These are phyloP conservation scores for Porites rus DNA, from an alignment of 92 coral and sea anemone genomes.

Conservation along the genomic window DNA sequence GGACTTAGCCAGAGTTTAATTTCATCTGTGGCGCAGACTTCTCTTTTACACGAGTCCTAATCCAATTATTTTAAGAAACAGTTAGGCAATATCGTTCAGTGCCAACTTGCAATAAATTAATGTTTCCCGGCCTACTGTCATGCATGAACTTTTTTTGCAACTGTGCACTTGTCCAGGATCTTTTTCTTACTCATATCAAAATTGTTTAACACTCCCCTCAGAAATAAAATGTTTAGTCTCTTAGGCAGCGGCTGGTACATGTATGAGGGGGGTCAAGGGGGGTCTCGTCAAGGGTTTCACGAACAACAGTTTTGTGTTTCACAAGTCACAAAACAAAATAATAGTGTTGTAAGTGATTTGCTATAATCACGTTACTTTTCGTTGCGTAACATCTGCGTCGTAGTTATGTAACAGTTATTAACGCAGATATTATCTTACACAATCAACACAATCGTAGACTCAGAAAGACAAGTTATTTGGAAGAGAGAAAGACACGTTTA, in stretches of 20 bases:
- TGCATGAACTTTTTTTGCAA: slow-evolving; percentile 8
- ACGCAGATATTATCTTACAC: no score
- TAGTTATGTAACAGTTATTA: no score
- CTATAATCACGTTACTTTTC: no score
- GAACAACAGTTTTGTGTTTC: neutral
- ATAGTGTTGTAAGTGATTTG: no score
- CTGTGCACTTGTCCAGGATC: slow-evolving; percentile 12
- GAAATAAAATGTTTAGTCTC: slow-evolving; percentile 4
- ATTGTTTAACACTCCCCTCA: slow-evolving; percentile 5
- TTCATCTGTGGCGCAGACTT: slow-evolving; percentile 16
- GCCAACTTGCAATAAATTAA: slow-evolving; percentile 18
- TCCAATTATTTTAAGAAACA: slow-evolving; percentile 7
- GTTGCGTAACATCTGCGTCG: no score
- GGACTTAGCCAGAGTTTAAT: slow-evolving; percentile 15
- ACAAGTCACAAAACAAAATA: neutral
- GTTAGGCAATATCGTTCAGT: neutral
- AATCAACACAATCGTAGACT: no score
- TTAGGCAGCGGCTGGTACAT: slow-evolving; percentile 14
- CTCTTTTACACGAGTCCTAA: slow-evolving; percentile 12
- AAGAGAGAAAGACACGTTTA: no score
- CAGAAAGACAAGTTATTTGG: no score
- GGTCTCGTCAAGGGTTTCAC: neutral
- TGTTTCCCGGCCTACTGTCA: slow-evolving; percentile 1
- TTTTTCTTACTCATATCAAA: slow-evolving; percentile 8
- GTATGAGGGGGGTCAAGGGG: neutral